Conservation (phyloP, 2,888 invertebrate species). For the Anodontia alba region DNA sequence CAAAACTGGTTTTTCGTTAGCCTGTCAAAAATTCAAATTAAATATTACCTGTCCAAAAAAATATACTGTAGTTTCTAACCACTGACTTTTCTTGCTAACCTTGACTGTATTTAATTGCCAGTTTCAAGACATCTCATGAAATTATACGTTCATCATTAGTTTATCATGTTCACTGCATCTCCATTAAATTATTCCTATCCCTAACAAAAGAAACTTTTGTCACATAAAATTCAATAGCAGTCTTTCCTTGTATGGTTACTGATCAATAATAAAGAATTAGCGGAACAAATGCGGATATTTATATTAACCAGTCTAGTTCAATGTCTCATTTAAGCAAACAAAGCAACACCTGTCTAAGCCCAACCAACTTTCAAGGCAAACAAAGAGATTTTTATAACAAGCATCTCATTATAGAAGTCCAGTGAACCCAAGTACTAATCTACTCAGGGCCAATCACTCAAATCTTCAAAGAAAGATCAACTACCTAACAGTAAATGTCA, state of each 20-base stretch:
- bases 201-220: slow-evolving; percentile 8
- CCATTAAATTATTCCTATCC: neutral
- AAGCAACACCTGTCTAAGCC: slow-evolving; percentile 2
- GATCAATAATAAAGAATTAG: slow-evolving; percentile 8
- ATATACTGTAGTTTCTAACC: too few species aligned
- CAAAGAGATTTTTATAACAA: slow-evolving; percentile 10
- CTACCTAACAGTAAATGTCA: slow-evolving; percentile 16
- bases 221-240: neutral
- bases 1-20: too few species aligned
- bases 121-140: too few species aligned
- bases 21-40: too few species aligned
- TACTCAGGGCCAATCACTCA: slow-evolving; percentile 9
- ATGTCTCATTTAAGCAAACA: slow-evolving; percentile 6
- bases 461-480: neutral
- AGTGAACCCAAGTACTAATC: neutral
- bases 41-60: too few species aligned
- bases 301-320: neutral
- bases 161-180: too few species aligned
- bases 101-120: too few species aligned
- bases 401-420: neutral
- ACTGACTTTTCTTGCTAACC: too few species aligned
- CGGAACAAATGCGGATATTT: neutral
- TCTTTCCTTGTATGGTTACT: neutral
- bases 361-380: neutral
- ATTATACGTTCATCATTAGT: too few species aligned